Evolutionary conservation across 2,888 invertebrate genomes (phyloP).

Genomic region (Odontocolon sp.): DNA sequence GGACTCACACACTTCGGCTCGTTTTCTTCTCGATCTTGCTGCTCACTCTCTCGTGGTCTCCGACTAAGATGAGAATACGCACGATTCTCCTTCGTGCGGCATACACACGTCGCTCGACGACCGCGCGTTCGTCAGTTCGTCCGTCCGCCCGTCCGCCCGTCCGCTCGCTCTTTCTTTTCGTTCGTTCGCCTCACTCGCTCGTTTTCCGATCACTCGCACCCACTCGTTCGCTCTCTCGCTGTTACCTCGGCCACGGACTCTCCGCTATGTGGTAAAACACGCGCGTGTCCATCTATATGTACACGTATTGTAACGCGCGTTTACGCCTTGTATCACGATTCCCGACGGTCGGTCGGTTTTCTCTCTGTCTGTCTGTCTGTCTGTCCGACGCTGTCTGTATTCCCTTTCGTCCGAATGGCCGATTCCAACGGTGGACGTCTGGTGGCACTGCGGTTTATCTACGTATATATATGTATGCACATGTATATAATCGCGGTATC

Average conservation of each 20-base stretch:
- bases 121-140: background rate
- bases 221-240: constrained; percentile 9
- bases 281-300: constrained; percentile 51
- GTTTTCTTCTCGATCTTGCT: background rate
- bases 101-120: background rate
- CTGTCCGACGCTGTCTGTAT: constrained; percentile 47
- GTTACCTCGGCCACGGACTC: too few species aligned
- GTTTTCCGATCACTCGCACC: constrained; percentile 4
- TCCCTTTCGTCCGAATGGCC: constrained; percentile 53
- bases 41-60: background rate
- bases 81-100: constrained; percentile 1
- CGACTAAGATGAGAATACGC: background rate
- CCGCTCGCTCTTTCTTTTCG: constrained; percentile 31
- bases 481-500: too few species aligned
- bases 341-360: constrained; percentile 49
- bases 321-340: constrained; percentile 38
- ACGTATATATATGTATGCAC: background rate
- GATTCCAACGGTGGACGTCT: constrained; percentile 48
- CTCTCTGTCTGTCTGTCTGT: constrained; percentile 33
- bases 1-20: background rate
- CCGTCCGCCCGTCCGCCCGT: constrained; percentile 1
- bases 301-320: constrained; percentile 11
- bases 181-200: background rate
- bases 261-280: constrained; percentile 42
- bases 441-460: constrained; percentile 45